phyloP scores from a whole-genome alignment of 2,888 invertebrate species.

The Tanypteryx hageni region DNA sequence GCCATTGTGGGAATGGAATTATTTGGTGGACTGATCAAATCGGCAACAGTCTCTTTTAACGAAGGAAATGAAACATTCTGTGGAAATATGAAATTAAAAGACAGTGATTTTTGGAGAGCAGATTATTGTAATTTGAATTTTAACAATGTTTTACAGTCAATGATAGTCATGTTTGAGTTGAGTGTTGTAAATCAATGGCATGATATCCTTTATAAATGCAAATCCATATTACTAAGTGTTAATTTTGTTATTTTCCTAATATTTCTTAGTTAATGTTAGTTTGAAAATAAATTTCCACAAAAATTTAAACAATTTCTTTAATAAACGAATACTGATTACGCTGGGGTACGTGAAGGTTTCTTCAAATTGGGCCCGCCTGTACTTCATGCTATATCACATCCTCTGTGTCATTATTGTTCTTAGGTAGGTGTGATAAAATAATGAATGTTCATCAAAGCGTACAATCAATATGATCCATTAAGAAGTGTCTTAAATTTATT shows the following conservation, averaged over 20 bases:
- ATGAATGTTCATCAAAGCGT: not conserved
- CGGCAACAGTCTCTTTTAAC: not conserved
- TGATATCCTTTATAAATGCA: constrained; percentile 71
- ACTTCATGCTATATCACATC: constrained; percentile 75
- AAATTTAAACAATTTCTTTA: constrained; percentile 68
- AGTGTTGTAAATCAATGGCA: constrained; percentile 78
- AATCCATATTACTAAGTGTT: not conserved
- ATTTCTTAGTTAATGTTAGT: too few relatives aligned
- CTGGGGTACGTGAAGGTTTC: constrained; percentile 74
- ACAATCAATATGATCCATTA: not conserved
- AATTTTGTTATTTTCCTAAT: not conserved
- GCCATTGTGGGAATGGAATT: constrained; percentile 76
- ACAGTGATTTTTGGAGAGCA: constrained; percentile 72
- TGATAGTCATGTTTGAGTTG: constrained; percentile 75
- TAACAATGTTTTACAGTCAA: constrained; percentile 74
- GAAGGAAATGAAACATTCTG: constrained; percentile 70
- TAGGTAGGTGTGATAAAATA: constrained; percentile 72
- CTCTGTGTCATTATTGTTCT: constrained; percentile 75
- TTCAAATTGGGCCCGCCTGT: constrained; percentile 73
- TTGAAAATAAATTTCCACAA: too few relatives aligned
- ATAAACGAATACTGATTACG: constrained; percentile 71
- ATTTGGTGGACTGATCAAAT: constrained; percentile 70
- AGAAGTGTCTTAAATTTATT: not conserved
- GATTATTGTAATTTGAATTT: constrained; percentile 76
- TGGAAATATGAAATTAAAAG: constrained; percentile 72